These are phyloP conservation scores for Idaea aversata DNA, from an alignment of 2,888 invertebrate genomes.

Conservation along the genomic window DNA sequence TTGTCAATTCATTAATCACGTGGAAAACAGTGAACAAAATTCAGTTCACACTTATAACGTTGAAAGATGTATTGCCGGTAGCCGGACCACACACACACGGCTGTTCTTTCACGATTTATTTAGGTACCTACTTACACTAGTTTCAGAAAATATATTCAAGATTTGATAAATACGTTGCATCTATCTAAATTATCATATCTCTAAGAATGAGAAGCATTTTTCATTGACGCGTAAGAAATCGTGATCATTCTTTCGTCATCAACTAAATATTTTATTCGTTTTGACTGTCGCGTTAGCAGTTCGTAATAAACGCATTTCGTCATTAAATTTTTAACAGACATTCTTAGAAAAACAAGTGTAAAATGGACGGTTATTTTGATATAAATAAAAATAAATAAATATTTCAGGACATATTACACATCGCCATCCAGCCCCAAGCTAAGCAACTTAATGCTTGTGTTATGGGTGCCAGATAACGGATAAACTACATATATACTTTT, in stretches of 20 bases:
- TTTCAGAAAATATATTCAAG: not conserved
- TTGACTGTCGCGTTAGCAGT: not conserved
- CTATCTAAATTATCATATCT: slow-evolving; percentile 1
- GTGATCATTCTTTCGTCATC: not conserved
- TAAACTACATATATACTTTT: too few relatives aligned
- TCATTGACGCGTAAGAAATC: not conserved
- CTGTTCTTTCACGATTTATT: not conserved
- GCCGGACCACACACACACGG: not conserved
- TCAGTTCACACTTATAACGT: not conserved
- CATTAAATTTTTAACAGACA: too few relatives aligned
- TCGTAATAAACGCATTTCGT: too few relatives aligned
- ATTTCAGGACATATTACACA: too few relatives aligned
- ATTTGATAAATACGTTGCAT: not conserved
- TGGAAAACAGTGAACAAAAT: not conserved
- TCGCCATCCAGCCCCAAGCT: too few relatives aligned
- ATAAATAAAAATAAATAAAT: too few relatives aligned
- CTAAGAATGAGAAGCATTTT: not conserved
- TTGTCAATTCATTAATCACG: not conserved
- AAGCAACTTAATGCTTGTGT: too few relatives aligned
- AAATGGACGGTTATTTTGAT: too few relatives aligned
- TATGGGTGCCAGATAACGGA: too few relatives aligned
- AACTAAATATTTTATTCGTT: not conserved
- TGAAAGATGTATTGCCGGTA: not conserved
- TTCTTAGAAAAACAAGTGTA: too few relatives aligned
- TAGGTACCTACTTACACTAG: not conserved